Evolutionary conservation across 1,140 invertebrate genomes (phyloP).

Genomic region (Drosophila pseudoobscura): DNA sequence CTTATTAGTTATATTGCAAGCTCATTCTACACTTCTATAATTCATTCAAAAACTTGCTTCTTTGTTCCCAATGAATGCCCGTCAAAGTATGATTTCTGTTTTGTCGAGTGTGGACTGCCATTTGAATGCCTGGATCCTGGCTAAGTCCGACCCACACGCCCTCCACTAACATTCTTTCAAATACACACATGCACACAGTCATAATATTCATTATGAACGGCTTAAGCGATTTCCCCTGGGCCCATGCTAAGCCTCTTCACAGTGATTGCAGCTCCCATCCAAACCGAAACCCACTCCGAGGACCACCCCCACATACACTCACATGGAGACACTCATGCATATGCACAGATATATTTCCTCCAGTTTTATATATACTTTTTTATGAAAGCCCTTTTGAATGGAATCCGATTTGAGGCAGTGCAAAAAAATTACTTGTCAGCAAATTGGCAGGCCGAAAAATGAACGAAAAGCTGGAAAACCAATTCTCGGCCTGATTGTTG

Average conservation of each 20-base stretch:
- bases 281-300: constrained; percentile 11
- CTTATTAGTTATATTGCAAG: too few relatives aligned
- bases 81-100: constrained; percentile 12
- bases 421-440: constrained; percentile 55
- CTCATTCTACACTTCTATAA: too few relatives aligned
- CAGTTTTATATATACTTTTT: constrained; percentile 24
- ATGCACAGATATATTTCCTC: constrained; percentile 63
- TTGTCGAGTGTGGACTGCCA: constrained; percentile 13
- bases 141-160: constrained; percentile 11
- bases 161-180: constrained; percentile 21
- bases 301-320: constrained; percentile 7
- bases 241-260: constrained; percentile 75
- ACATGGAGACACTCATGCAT: constrained; percentile 57
- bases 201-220: constrained; percentile 83
- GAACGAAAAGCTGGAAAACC: constrained; percentile 16
- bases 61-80: not conserved
- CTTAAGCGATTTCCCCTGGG: constrained; percentile 82
- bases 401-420: constrained; percentile 68
- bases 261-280: constrained; percentile 55
- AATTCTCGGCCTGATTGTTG: constrained; percentile 43
- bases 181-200: constrained; percentile 20
- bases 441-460: constrained; percentile 63
- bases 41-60: too few relatives aligned
- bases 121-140: constrained; percentile 14
- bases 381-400: constrained; percentile 57